Conservation (phyloP, 2,888 invertebrate genomes). For the Synergus itoensis region DNA sequence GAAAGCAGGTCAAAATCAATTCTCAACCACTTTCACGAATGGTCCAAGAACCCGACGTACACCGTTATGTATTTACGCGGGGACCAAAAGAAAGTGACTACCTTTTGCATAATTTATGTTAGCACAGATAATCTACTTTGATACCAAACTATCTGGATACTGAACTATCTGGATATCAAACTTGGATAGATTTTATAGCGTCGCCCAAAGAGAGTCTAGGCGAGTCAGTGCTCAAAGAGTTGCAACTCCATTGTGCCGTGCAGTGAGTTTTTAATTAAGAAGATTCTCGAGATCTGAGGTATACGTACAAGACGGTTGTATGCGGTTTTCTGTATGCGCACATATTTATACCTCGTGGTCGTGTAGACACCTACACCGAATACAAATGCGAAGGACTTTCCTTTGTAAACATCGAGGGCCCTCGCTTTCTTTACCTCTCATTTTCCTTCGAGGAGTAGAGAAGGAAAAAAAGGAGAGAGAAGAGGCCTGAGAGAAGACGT, state of each 20-base stretch:
- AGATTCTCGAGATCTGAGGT: slow-evolving; percentile 68
- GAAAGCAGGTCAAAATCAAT: slow-evolving; percentile 56
- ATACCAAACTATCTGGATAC: no score
- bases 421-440: slow-evolving; percentile 54
- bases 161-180: no score
- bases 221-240: slow-evolving; percentile 67
- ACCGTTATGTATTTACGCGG: neutral
- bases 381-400: slow-evolving; percentile 53
- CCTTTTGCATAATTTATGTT: neutral
- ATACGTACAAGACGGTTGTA: slow-evolving; percentile 39
- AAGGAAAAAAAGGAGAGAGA: slow-evolving; percentile 43
- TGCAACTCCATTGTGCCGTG: slow-evolving; percentile 74
- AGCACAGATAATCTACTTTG: neutral
- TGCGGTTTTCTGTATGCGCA: slow-evolving; percentile 22
- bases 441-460: slow-evolving; percentile 57
- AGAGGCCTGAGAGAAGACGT: slow-evolving; percentile 41
- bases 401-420: slow-evolving; percentile 62
- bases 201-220: slow-evolving; percentile 17
- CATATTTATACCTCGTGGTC: slow-evolving; percentile 22
- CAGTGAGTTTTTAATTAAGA: slow-evolving; percentile 75
- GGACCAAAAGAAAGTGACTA: neutral
- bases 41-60: slow-evolving; percentile 57
- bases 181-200: neutral
- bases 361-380: slow-evolving; percentile 45
- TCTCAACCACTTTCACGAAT: slow-evolving; percentile 47